Conservation (phyloP, 2,888 invertebrate genomes). For the Agrotis ipsilon region DNA sequence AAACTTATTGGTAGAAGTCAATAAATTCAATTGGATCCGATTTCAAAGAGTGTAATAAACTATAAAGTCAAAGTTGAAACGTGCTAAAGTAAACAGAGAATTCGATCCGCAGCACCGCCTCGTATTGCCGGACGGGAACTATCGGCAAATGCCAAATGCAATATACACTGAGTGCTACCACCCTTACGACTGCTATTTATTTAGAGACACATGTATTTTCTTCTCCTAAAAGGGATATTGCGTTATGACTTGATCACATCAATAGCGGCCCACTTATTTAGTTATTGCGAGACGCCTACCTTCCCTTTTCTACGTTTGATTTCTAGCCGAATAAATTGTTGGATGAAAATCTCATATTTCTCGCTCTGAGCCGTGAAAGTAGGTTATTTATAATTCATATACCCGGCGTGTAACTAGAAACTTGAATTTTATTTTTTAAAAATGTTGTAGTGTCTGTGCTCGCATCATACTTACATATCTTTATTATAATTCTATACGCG, state of each 20-base stretch:
- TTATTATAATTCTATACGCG: too few species aligned
- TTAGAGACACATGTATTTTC: slow-evolving; percentile 36
- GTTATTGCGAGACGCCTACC: neutral
- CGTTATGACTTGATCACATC: slow-evolving; percentile 29
- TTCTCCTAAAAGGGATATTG: slow-evolving; percentile 41
- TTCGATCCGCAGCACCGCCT: slow-evolving; percentile 8
- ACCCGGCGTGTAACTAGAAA: neutral
- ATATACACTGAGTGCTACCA: slow-evolving; percentile 53
- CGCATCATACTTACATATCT: too few species aligned
- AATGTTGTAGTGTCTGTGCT: too few species aligned
- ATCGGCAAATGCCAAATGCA: slow-evolving; percentile 55
- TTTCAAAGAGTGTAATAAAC: too few species aligned
- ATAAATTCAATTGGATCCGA: too few species aligned
- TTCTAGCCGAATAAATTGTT: slow-evolving; percentile 25
- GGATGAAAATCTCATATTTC: slow-evolving; percentile 22
- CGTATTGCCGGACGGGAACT: slow-evolving; percentile 31
- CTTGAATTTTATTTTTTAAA: neutral
- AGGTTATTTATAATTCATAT: neutral
- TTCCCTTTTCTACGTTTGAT: slow-evolving; percentile 14
- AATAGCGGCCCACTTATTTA: slow-evolving; percentile 24
- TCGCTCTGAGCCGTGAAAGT: slow-evolving; percentile 1
- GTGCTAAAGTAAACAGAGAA: slow-evolving; percentile 27
- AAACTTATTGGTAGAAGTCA: too few species aligned
- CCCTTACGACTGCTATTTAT: slow-evolving; percentile 39
- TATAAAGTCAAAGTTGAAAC: slow-evolving; percentile 26